phyloP scores from a whole-genome alignment of 2,113 vertebrate species.

The Hemicordylus capensis region DNA sequence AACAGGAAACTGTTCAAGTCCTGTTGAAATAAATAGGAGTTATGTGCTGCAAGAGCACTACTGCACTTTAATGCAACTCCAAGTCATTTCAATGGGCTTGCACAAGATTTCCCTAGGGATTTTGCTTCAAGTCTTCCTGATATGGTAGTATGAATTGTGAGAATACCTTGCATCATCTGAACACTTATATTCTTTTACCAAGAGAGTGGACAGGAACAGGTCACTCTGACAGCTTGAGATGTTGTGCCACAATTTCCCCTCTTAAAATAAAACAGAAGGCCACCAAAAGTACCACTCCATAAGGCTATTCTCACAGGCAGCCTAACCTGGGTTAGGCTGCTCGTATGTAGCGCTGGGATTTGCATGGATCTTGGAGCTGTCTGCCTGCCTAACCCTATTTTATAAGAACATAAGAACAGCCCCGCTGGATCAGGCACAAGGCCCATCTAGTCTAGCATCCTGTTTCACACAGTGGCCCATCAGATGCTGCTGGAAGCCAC shows the following conservation, averaged over 20 bases:
- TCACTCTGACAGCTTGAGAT: conserved; percentile 65
- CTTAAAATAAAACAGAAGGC: conserved; percentile 61
- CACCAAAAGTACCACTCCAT: too few species aligned
- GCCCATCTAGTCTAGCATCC: too few species aligned
- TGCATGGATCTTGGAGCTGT: too few species aligned
- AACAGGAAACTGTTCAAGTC: background rate
- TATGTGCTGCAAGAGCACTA: background rate
- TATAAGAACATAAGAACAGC: too few species aligned
- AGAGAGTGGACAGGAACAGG: conserved; percentile 51
- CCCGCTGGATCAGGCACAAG: too few species aligned
- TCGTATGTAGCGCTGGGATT: too few species aligned
- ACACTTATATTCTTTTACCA: conserved; percentile 59
- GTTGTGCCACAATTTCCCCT: conserved; percentile 59
- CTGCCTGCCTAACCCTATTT: too few species aligned
- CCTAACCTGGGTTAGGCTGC: too few species aligned
- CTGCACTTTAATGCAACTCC: background rate
- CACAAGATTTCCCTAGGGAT: background rate
- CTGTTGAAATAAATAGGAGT: background rate
- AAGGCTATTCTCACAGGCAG: too few species aligned
- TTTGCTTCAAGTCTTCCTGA: conserved; percentile 32
- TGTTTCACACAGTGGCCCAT: too few species aligned
- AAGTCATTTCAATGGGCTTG: background rate
- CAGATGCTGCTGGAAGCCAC: too few species aligned
- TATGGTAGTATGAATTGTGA: conserved; percentile 16
- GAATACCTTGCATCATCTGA: conserved; percentile 60